Conservation (phyloP, 92 coral and sea anemone species). For the Paragorgia papillata region DNA sequence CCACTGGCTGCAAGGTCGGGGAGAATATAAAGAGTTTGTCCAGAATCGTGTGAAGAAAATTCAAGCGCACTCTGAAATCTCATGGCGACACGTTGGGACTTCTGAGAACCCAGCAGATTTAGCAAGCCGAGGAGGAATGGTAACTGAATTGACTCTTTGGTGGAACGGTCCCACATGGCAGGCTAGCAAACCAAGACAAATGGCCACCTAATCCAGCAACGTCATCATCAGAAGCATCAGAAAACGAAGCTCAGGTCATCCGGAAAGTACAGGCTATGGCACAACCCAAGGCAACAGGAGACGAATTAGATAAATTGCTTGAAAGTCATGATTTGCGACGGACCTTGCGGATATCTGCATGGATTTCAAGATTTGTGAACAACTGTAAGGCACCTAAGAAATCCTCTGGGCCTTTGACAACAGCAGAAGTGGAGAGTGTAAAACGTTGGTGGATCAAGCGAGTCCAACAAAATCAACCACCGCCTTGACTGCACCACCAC, state of each 20-base stretch:
- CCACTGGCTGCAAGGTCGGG: constrained; percentile 37
- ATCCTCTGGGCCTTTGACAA: no score
- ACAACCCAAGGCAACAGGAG: constrained; percentile 11
- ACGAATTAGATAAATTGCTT: constrained; percentile 15
- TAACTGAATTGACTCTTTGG: constrained; percentile 33
- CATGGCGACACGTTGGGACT: constrained; percentile 40
- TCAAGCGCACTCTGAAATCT: constrained; percentile 31
- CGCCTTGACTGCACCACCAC: no score
- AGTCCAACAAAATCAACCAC: no score
- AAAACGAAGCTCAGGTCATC: constrained; percentile 24
- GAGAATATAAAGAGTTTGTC: constrained; percentile 42
- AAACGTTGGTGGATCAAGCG: no score
- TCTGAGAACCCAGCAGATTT: constrained; percentile 44
- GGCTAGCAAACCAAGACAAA: background rate
- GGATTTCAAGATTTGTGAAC: constrained; percentile 16
- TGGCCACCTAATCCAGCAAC: constrained; percentile 44
- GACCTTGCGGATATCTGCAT: constrained; percentile 38
- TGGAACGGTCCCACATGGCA: constrained; percentile 54
- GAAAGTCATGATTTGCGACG: constrained; percentile 20
- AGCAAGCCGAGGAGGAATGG: constrained; percentile 35
- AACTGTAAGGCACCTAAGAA: background rate
- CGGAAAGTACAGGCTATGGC: constrained; percentile 24
- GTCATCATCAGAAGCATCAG: constrained; percentile 8
- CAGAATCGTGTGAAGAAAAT: constrained; percentile 29
- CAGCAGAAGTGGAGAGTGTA: no score